These are phyloP conservation scores for Nibea coibor DNA, from an alignment of 2,113 vertebrate genomes.

Conservation along the genomic window DNA sequence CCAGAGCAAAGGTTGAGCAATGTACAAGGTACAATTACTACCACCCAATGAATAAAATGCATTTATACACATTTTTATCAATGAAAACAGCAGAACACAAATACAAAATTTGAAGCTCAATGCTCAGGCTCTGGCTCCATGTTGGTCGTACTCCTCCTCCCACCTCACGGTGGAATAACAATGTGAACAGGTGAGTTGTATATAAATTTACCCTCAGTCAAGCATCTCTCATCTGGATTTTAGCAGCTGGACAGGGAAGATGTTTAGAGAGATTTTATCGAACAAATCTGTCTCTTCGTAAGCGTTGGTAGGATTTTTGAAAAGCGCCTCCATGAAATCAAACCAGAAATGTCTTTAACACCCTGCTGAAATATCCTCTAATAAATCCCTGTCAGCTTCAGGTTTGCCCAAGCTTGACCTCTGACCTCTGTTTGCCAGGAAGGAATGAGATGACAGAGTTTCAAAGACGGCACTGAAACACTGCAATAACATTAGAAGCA, in stretches of 20 bases:
- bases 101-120: too few relatives aligned
- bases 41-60: background rate
- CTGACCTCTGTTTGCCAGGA: background rate
- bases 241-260: background rate
- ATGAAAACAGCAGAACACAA: too few relatives aligned
- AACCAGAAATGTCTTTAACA: background rate
- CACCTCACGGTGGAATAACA: too few relatives aligned
- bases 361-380: background rate
- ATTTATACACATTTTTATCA: too few relatives aligned
- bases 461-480: conserved; percentile 18
- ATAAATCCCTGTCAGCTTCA: background rate
- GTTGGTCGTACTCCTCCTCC: too few relatives aligned
- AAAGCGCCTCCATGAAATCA: background rate
- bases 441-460: background rate
- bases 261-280: background rate
- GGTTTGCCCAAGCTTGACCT: conserved; percentile 13
- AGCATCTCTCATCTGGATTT: background rate
- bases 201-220: background rate
- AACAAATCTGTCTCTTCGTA: background rate
- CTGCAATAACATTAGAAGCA: conserved; percentile 34
- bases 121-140: too few relatives aligned
- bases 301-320: background rate
- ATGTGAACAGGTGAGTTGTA: too few relatives aligned
- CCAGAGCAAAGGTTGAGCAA: background rate
- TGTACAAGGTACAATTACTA: background rate